Conservation (phyloP, 2,797 vertebrate species). For the Lycodopsis pacificus region DNA sequence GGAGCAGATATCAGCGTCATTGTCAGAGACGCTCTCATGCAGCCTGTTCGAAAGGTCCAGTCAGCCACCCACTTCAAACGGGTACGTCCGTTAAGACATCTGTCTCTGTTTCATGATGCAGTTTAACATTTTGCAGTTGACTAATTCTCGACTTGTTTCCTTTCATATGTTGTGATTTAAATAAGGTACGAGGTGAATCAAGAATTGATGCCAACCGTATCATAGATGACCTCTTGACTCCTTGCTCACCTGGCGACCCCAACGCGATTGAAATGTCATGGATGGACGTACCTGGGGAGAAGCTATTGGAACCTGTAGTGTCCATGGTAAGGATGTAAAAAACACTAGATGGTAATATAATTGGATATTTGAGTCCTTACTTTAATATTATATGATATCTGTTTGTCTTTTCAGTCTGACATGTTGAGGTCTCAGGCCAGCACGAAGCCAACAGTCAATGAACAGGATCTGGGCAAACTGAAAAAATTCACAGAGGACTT, state of each 20-base stretch:
- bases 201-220: slow-evolving; percentile 83
- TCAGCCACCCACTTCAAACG: slow-evolving; percentile 97
- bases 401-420: slow-evolving; percentile 84
- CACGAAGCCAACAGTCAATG: slow-evolving; percentile 98
- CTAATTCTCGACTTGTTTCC: not conserved
- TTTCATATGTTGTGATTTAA: slow-evolving; percentile 3
- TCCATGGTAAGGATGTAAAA: slow-evolving; percentile 87
- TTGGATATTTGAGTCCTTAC: not conserved
- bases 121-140: not conserved
- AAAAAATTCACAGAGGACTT: slow-evolving; percentile 99
- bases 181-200: slow-evolving; percentile 90
- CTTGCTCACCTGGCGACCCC: slow-evolving; percentile 95
- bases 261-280: slow-evolving; percentile 94
- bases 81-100: slow-evolving; percentile 76
- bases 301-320: slow-evolving; percentile 93
- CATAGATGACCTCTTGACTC: slow-evolving; percentile 91
- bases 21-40: slow-evolving; percentile 98
- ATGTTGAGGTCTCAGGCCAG: slow-evolving; percentile 90
- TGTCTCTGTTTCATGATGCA: not conserved
- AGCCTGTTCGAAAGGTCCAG: slow-evolving; percentile 97
- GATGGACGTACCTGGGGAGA: slow-evolving; percentile 96
- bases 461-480: slow-evolving; percentile 94
- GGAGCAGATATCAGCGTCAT: slow-evolving; percentile 96
- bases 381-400: slow-evolving; percentile 1
- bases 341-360: not conserved